Base-by-base conservation (phyloP, 2,113 vertebrate genomes). In the Rhynchomys soricoides region DNA sequence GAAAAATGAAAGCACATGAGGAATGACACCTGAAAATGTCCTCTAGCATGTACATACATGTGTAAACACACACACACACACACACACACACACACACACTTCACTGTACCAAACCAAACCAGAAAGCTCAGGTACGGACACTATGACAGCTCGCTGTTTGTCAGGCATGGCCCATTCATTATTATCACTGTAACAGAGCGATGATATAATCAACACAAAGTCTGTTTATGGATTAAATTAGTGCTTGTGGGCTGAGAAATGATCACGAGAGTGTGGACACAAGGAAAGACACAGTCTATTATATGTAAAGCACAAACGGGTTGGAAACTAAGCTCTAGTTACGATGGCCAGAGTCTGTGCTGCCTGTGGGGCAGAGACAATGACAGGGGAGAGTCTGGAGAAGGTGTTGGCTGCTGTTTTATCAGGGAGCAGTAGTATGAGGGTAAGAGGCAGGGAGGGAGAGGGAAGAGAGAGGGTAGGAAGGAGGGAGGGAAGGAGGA, bases 141-240 rank as follows among this genome's bases (percentile, higher is more conserved):
- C 57, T 43, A 7, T 10, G 37, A 34, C 0, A 4, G n/a, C 0
- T 0, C 26, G 26, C 26, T n/a, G 1, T 57, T 5, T 59, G 19
- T 87, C 55, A 64, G 26, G 16, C 5, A 12, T 55, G 1, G 1
- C 31, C 31, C 85, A 9, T 48, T 89, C 29, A 16, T 77, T 66
- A 55, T 40, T 77, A 24, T 40, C 48, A 86, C 37, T 86, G 5
- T 82, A 52, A 91, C 82, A 57, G 10, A 34, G 16, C 12, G 3
- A 16, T 82, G 40, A 66, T 48, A 37, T 31, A 26, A 10, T 55
- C 9, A 43, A 0, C 40, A 1, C 8, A 87, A 19, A 64, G 5
- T 81, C 75, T 11, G 43, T 57, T 64, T 81, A 52, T 77, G 66
- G 68, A 57, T 87, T 64, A 82, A 62, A 93, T 64, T 55, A 91